Percentiles rank a stretch among this genome's conserved stretches.
Evolutionary conservation across 2,888 invertebrate species (phyloP).

Genomic region (Platynereis dumerilii): DNA sequence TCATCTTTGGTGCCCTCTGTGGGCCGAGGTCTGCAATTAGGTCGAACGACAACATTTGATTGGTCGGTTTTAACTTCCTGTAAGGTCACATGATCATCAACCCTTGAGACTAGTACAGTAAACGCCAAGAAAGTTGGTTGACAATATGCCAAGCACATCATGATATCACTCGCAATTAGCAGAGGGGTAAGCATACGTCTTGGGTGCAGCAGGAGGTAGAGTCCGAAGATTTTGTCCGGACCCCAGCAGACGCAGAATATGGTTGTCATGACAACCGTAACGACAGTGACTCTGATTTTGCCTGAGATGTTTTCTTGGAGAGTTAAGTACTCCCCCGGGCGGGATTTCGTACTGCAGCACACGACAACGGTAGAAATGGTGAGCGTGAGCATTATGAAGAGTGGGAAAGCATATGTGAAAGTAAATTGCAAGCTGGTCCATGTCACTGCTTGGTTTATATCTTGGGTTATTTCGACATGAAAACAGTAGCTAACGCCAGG

Average conservation of each 20-base stretch:
- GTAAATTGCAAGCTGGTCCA: constrained; percentile 19
- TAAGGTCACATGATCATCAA: not conserved
- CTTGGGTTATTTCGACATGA: constrained; percentile 3
- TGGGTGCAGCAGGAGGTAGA: constrained; percentile 5
- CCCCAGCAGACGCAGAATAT: constrained; percentile 20
- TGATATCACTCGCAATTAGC: constrained; percentile 17
- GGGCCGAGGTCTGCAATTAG: not conserved
- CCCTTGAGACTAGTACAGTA: constrained; percentile 2
- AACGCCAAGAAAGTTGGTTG: constrained; percentile 14
- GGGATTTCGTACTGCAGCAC: not conserved
- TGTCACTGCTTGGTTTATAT: not conserved
- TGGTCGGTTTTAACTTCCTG: not conserved
- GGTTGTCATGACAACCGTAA: constrained; percentile 4
- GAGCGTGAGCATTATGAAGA: not conserved
- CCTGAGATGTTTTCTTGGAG: not conserved
- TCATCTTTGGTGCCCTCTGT: not conserved
- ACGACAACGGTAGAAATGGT: not conserved
- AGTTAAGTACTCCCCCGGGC: constrained; percentile 7
- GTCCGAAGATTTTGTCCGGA: constrained; percentile 20
- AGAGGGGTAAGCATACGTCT: constrained; percentile 3
- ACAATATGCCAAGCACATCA: constrained; percentile 16
- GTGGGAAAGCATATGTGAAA: constrained; percentile 16
- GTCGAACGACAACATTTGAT: not conserved
- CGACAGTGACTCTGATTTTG: not conserved
- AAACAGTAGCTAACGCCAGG: constrained; percentile 19